These are phyloP conservation scores for Pseudochaenichthys georgianus DNA, from an alignment of 2,797 vertebrate species.

Conservation along the genomic window DNA sequence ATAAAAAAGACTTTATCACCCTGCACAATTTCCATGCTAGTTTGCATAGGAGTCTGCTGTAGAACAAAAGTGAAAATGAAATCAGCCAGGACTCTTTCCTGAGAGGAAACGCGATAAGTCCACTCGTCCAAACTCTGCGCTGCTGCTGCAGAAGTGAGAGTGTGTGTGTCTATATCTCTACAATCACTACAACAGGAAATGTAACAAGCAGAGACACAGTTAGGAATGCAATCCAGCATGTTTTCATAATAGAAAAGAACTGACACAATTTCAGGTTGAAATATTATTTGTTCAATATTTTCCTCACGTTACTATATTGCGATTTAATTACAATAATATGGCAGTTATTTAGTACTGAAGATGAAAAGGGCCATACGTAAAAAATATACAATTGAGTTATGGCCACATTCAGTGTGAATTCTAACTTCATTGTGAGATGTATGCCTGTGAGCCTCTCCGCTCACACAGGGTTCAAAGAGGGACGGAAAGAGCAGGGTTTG, in stretches of 20 bases:
- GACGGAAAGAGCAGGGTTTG: too few species aligned
- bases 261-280: background rate
- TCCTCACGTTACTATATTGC: background rate
- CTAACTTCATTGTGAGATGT: too few species aligned
- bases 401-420: too few species aligned
- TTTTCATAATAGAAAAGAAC: conserved; percentile 7
- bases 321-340: background rate
- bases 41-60: conserved; percentile 19
- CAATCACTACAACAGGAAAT: conserved; percentile 41
- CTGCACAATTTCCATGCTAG: conserved; percentile 27
- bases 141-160: conserved; percentile 29
- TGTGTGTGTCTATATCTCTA: conserved; percentile 17
- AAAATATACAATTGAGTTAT: too few species aligned
- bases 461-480: too few species aligned
- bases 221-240: background rate
- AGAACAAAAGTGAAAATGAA: conserved; percentile 59
- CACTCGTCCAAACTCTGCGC: conserved; percentile 37
- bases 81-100: conserved; percentile 73
- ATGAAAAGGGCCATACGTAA: too few species aligned
- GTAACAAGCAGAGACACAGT: conserved; percentile 8
- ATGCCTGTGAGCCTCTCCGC: too few species aligned
- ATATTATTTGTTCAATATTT: too few species aligned
- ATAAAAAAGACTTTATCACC: conserved; percentile 23
- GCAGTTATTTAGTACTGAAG: background rate
- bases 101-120: conserved; percentile 74